Percentiles rank a stretch among this genome's conserved stretches.
These are phyloP conservation scores for Phymorhynchus buccinoides DNA, from an alignment of 1,140 invertebrate genomes.

Conservation along the genomic window DNA sequence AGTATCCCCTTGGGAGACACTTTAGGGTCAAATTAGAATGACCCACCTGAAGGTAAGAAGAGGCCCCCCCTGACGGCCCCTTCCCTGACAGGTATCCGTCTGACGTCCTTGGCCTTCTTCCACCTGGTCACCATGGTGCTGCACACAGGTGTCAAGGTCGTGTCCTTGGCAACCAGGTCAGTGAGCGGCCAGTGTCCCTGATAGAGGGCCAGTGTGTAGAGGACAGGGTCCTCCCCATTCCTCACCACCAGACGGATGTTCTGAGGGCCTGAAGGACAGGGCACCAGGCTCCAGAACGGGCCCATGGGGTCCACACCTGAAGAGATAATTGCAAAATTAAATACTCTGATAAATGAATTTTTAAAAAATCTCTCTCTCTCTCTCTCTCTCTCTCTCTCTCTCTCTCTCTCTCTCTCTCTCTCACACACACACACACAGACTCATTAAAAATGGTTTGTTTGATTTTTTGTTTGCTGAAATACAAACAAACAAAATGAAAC, in stretches of 20 bases:
- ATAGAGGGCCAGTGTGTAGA: constrained; percentile 11
- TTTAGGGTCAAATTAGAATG: too few species aligned
- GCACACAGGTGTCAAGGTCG: background rate
- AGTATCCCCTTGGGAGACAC: too few species aligned
- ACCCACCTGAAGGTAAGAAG: constrained; percentile 13
- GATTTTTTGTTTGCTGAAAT: too few species aligned
- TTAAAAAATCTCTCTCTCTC: too few species aligned
- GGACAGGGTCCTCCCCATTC: constrained; percentile 12
- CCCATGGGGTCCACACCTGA: constrained; percentile 36
- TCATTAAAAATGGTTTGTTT: too few species aligned
- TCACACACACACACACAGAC: too few species aligned
- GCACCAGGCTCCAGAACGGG: constrained; percentile 20
- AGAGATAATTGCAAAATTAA: background rate
- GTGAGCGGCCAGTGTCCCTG: background rate
- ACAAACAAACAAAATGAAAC: too few species aligned
- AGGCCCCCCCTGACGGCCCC: background rate
- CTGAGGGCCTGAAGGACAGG: constrained; percentile 23
- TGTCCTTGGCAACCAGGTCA: constrained; percentile 10
- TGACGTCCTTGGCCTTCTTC: background rate
- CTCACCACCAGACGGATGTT: constrained; percentile 34
- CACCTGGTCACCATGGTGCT: background rate
- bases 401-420: too few species aligned
- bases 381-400: too few species aligned
- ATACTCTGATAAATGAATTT: too few species aligned
- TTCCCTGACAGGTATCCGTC: constrained; percentile 2